Evolutionary conservation across 2,113 vertebrate genomes (phyloP).

Genomic region (Rhagologus leucostigma): DNA sequence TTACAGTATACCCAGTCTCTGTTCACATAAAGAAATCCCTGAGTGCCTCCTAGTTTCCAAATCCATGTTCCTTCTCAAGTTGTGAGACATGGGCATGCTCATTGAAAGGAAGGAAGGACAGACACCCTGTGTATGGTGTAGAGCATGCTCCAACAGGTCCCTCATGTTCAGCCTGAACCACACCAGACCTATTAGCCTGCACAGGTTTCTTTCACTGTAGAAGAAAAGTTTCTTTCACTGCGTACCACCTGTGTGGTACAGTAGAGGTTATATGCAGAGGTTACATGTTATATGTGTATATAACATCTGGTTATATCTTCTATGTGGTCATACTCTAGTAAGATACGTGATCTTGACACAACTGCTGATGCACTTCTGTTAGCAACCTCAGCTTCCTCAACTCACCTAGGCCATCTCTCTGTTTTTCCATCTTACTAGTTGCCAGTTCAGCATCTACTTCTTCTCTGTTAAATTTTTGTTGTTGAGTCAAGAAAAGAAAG

Average conservation of each 20-base stretch:
- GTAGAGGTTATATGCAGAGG: too few relatives aligned
- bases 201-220: background rate
- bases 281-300: too few relatives aligned
- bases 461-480: background rate
- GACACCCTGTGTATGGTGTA: background rate
- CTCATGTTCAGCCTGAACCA: background rate
- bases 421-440: background rate
- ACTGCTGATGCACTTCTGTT: background rate
- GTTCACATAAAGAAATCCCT: background rate
- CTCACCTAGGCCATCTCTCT: background rate
- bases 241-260: too few relatives aligned
- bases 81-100: background rate
- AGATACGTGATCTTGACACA: background rate
- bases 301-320: background rate
- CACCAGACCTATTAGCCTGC: background rate
- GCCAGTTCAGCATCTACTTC: background rate
- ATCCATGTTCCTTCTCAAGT: background rate
- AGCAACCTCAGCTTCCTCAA: background rate
- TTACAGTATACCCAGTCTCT: background rate
- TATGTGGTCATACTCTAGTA: background rate
- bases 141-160: background rate
- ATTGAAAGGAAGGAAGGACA: background rate
- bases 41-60: background rate
- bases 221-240: background rate
- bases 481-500: background rate